phyloP scores from a whole-genome alignment of 2,113 vertebrate species.

The Chamaea fasciata region DNA sequence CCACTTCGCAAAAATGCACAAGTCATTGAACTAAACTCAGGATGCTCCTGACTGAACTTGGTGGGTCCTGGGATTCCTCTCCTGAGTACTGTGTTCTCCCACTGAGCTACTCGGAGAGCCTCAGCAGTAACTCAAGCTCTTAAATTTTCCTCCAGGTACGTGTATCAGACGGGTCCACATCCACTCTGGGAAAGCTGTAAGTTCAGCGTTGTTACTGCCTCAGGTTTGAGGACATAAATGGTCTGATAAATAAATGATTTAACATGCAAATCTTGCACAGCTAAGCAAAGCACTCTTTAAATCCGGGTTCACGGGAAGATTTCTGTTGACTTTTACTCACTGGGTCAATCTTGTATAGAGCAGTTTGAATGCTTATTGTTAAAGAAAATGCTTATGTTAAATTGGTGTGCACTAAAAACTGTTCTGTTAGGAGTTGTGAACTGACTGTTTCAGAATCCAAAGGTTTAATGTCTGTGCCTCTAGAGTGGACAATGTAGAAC shows the following conservation, averaged over 20 bases:
- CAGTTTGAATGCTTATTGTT: neutral
- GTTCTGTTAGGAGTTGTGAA: neutral
- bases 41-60: neutral
- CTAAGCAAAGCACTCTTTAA: neutral
- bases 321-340: neutral
- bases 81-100: neutral
- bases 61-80: neutral
- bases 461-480: neutral
- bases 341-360: neutral
- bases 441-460: neutral
- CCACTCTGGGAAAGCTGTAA: neutral
- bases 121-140: neutral
- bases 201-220: neutral
- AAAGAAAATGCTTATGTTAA: neutral
- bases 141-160: neutral
- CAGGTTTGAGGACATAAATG: neutral
- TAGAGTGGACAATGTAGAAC: neutral
- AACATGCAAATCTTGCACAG: neutral
- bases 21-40: neutral
- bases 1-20: neutral
- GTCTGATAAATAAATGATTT: neutral
- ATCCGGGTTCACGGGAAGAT: neutral
- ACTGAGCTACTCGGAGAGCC: neutral
- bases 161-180: neutral
- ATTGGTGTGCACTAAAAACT: neutral